These are phyloP conservation scores for Synanthedon myopaeformis DNA, from an alignment of 2,888 invertebrate genomes.

Conservation along the genomic window DNA sequence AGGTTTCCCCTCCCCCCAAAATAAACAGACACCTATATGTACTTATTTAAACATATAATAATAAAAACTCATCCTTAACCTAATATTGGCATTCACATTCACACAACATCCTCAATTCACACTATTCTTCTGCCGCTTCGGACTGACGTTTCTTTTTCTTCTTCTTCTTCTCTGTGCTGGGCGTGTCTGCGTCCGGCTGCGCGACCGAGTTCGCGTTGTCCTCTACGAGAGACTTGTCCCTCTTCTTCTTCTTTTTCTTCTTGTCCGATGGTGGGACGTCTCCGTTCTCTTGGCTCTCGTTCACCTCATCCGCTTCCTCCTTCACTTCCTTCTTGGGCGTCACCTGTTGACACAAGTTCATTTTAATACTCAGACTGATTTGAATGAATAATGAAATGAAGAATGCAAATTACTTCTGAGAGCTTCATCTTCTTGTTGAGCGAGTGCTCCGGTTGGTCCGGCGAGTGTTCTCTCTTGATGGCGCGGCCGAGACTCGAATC, in stretches of 20 bases:
- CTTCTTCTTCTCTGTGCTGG: constrained; percentile 56
- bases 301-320: neutral
- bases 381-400: too few relatives aligned
- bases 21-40: too few relatives aligned
- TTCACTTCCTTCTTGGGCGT: neutral
- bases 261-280: constrained; percentile 1
- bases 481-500: constrained; percentile 83
- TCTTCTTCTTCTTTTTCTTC: constrained; percentile 34
- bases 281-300: neutral
- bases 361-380: neutral
- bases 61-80: neutral
- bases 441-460: constrained; percentile 19
- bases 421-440: neutral
- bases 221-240: constrained; percentile 14
- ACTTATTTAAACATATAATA: neutral
- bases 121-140: constrained; percentile 34
- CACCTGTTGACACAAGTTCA: neutral
- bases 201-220: constrained; percentile 1
- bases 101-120: too few relatives aligned
- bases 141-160: constrained; percentile 56
- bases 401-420: neutral
- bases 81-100: neutral
- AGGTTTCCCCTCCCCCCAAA: too few relatives aligned
- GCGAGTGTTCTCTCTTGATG: constrained; percentile 71
- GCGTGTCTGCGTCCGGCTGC: constrained; percentile 18